Conservation (phyloP, 2,113 vertebrate species). For the Centrocercus urophasianus region DNA sequence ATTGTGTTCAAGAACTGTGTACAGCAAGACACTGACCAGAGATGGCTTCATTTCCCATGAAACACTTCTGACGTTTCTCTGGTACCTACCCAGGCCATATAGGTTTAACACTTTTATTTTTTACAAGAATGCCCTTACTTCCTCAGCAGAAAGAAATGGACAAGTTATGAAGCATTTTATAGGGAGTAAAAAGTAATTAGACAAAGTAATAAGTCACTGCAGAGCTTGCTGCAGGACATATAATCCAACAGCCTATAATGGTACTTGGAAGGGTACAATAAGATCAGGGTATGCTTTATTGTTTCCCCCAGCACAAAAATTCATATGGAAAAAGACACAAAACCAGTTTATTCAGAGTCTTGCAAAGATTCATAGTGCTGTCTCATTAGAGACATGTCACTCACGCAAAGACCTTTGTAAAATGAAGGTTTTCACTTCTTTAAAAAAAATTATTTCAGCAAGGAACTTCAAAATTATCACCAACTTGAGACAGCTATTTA, state of each 20-base stretch:
- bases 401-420: background rate
- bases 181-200: conserved; percentile 46
- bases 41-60: background rate
- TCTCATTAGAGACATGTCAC: background rate
- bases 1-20: background rate
- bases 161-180: conserved; percentile 1
- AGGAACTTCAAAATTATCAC: background rate
- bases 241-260: background rate
- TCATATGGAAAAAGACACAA: background rate
- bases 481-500: background rate
- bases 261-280: background rate
- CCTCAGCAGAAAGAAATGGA: background rate
- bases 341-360: background rate
- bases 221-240: background rate
- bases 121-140: background rate
- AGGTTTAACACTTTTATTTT: conserved; percentile 6
- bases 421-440: background rate
- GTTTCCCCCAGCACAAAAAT: background rate
- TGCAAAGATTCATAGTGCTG: background rate
- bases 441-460: background rate
- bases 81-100: background rate
- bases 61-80: background rate
- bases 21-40: background rate
- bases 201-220: conserved; percentile 2
- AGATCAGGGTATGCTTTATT: background rate